Percentiles rank a stretch among this genome's conserved stretches.
Conservation (phyloP, 2,113 vertebrate genomes). For the Hippolais icterina region DNA sequence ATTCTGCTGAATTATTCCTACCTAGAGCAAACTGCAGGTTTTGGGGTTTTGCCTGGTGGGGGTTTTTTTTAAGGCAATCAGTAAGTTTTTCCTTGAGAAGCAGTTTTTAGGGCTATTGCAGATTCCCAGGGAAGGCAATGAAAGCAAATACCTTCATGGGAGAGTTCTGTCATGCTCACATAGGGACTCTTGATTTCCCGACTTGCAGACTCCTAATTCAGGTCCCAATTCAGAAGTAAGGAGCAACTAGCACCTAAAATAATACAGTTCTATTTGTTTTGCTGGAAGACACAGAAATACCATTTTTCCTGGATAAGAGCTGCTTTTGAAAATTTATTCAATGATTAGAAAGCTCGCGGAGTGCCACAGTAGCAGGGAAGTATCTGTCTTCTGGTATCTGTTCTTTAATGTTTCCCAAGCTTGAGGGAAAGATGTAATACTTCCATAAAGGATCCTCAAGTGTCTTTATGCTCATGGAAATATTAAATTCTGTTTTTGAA, state of each 20-base stretch:
- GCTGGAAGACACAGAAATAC: not conserved
- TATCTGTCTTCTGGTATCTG: not conserved
- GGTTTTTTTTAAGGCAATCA: not conserved
- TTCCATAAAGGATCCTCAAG: not conserved
- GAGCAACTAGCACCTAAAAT: not conserved
- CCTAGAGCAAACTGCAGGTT: not conserved
- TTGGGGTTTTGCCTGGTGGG: not conserved
- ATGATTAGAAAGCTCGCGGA: not conserved
- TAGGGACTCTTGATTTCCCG: not conserved
- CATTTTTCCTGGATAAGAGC: not conserved
- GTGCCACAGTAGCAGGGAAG: not conserved
- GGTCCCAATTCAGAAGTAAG: not conserved
- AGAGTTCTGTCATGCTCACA: not conserved
- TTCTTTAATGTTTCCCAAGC: not conserved
- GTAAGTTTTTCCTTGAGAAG: not conserved
- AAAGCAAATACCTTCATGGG: not conserved
- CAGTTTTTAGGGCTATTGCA: not conserved
- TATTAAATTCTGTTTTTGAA: not conserved
- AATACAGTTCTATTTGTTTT: not conserved
- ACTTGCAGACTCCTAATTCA: not conserved
- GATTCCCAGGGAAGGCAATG: not conserved
- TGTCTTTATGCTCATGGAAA: not conserved
- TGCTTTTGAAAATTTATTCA: not conserved
- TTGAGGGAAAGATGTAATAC: not conserved
- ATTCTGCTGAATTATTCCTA: not conserved